These are phyloP conservation scores for Etheostoma perlongum DNA, from an alignment of 2,797 vertebrate species.

Conservation along the genomic window DNA sequence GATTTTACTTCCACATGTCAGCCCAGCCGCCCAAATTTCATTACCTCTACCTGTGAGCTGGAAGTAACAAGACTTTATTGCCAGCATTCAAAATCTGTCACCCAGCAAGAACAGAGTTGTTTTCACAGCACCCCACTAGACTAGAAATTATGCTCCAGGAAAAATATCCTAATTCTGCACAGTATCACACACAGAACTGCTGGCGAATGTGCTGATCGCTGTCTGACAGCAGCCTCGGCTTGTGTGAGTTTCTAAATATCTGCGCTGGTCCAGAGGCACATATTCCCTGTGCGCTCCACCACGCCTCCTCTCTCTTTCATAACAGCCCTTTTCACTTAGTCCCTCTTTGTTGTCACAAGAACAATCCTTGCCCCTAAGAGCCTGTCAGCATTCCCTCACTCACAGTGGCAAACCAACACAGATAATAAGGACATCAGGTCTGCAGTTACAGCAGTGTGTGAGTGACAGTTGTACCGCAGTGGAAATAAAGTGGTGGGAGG, in stretches of 20 bases:
- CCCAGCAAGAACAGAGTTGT: slow-evolving; percentile 47
- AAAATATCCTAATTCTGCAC: slow-evolving; percentile 27
- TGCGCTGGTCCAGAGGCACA: slow-evolving; percentile 13
- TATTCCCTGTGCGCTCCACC: slow-evolving; percentile 13
- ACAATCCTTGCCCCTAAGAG: slow-evolving; percentile 42
- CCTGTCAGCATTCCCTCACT: slow-evolving; percentile 42
- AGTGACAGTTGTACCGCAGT: slow-evolving; percentile 43
- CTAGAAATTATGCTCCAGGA: slow-evolving; percentile 24
- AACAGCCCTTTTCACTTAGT: slow-evolving; percentile 51
- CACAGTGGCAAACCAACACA: slow-evolving; percentile 13
- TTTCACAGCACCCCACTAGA: slow-evolving; percentile 42
- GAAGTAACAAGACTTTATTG: slow-evolving; percentile 69
- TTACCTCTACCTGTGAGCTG: slow-evolving; percentile 64
- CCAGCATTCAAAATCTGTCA: slow-evolving; percentile 58
- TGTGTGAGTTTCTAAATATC: slow-evolving; percentile 26
- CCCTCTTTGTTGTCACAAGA: slow-evolving; percentile 50
- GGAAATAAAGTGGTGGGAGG: slow-evolving; percentile 13
- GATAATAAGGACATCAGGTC: slow-evolving; percentile 59
- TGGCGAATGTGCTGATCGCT: not conserved
- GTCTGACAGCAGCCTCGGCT: slow-evolving; percentile 23
- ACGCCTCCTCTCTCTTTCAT: slow-evolving; percentile 31
- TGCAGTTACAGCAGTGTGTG: slow-evolving; percentile 47
- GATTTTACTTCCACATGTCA: slow-evolving; percentile 60
- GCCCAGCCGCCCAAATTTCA: slow-evolving; percentile 54
- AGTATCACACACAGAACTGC: slow-evolving; percentile 15